Base-by-base conservation (phyloP, 1,140 invertebrate genomes). In the Caenorhabditis inopinata region DNA sequence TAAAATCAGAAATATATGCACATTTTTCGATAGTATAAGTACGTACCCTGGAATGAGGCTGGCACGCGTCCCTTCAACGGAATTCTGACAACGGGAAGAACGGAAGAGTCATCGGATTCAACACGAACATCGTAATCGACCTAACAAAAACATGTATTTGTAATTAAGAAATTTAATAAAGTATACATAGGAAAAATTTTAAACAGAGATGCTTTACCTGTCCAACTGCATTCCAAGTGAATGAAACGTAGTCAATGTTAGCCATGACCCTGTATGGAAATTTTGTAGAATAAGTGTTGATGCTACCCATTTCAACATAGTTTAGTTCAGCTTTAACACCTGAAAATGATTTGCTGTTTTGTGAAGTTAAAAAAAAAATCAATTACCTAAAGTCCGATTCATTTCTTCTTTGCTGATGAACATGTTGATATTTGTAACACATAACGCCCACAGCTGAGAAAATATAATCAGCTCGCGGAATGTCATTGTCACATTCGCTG, bases 181-280 rank as follows among this genome's bases (percentile, higher is more conserved):
- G n/a, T n/a, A n/a, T n/a, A n/a, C n/a, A n/a, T n/a, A n/a, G n/a
- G n/a, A n/a, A n/a, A n/a, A n/a, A n/a, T n/a, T n/a, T n/a, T n/a
- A n/a, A n/a, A n/a, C n/a, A n/a, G n/a, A n/a, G n/a, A n/a, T n/a
- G n/a, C n/a, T n/a, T 51, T 25, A 78, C 76, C 35, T 62, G 29
- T 58, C 53, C 76, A 35, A 42, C 53, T 14, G 79, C 62, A 62
- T 80, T 82, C 86, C 86, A 87, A 21, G 87, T 86, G 46, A 87
- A 87, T 21, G 68, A 81, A 46, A 88, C 58, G 53, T 87, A 80
- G 16, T 83, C 84, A 23, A 88, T 82, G 58, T 87, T 87, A 11
- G 84, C 74, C n/a, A 58, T 84, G n/a, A 87, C 79, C 42, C 86
- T 80, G 62, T 88, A 87, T 14, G 85, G 86, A 29, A 88, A 87